Percentiles rank a stretch among this genome's conserved stretches.
phyloP scores from a whole-genome alignment of 2,888 invertebrate species.

The Adelognathus sp. region DNA sequence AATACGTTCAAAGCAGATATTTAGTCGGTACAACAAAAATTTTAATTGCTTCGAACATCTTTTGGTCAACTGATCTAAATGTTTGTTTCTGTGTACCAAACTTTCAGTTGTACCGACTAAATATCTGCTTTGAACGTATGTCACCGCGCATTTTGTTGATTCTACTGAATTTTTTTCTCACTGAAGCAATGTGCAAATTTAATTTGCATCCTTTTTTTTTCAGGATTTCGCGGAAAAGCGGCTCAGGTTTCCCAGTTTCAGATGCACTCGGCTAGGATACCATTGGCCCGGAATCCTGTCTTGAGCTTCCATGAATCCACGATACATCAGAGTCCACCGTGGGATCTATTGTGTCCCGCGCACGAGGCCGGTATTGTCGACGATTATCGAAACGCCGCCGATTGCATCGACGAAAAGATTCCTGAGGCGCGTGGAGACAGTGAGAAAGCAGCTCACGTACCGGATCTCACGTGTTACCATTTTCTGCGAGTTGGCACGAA shows the following conservation, averaged over 20 bases:
- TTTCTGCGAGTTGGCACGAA: background rate
- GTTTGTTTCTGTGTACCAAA: too few relatives aligned
- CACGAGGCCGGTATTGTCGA: slow-evolving; percentile 56
- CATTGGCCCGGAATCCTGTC: background rate
- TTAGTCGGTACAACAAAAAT: too few relatives aligned
- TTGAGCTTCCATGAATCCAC: background rate
- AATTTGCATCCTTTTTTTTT: too few relatives aligned
- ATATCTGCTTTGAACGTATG: too few relatives aligned
- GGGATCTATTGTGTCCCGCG: slow-evolving; percentile 52
- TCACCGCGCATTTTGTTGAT: too few relatives aligned
- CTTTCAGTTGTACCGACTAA: too few relatives aligned
- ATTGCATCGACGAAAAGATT: slow-evolving; percentile 53
- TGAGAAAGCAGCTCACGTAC: slow-evolving; percentile 14
- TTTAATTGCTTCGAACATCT: too few relatives aligned
- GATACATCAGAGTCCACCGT: slow-evolving; percentile 59
- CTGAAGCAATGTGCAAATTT: too few relatives aligned
- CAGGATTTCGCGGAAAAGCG: background rate
- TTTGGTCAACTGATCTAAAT: too few relatives aligned
- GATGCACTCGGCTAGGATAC: background rate
- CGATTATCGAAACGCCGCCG: slow-evolving; percentile 50
- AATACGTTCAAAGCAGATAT: too few relatives aligned
- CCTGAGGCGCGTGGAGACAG: background rate
- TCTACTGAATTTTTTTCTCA: too few relatives aligned
- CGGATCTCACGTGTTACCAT: slow-evolving; percentile 38
- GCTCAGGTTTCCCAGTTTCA: background rate